Base-by-base conservation (phyloP, 30 jellyfish, hydroid and myxozoan species). In the Catostylus mosaicus region DNA sequence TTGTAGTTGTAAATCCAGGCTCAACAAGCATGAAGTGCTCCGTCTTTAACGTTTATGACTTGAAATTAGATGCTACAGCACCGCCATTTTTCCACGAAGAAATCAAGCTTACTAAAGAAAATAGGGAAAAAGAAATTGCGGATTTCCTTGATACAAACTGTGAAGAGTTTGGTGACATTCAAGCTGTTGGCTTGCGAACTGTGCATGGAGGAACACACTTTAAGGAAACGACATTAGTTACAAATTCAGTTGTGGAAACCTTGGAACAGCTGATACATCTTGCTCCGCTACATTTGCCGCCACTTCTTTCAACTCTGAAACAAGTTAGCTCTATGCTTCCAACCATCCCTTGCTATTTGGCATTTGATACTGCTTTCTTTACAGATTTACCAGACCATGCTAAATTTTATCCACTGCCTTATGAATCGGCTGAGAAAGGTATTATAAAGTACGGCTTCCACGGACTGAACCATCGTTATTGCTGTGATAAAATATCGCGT, bases 231-330 rank as follows among this genome's bases (percentile, higher is more conserved):
- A 60, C 82, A 9, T 24, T 75, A 9, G 77, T 83, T 34, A 79
- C 90, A 24, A 56, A 67, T 5, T 19, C 77, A 18, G 97, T 90
- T 2, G 75, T 69, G 30, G 81, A 77, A 6, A 81, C 79, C 22
- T 71, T 90, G 29, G 76, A 69, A 71, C 45, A 80, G 23, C 84
- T 85, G 5, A 56, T 77, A 19, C 89, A 80, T 0, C 89, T 90
- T 34, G 97, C 97, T 0, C 97, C 97, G 20, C 85, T 90, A 24
- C 97, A 90, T 62, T 50, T 81, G 61, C 96, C 97, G 1, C 89
- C 89, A 6, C 77, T 81, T 47, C 80, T 84, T 20, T 67, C 77
- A 1, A 84, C 92, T 10, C 87, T 90, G 37, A 84, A 86, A 29
- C 68, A 81, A 12, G 93, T 83, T 2, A 24, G 84, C 31, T 43